phyloP scores from a whole-genome alignment of 2,113 vertebrate genomes.

The Casuarius casuarius region DNA sequence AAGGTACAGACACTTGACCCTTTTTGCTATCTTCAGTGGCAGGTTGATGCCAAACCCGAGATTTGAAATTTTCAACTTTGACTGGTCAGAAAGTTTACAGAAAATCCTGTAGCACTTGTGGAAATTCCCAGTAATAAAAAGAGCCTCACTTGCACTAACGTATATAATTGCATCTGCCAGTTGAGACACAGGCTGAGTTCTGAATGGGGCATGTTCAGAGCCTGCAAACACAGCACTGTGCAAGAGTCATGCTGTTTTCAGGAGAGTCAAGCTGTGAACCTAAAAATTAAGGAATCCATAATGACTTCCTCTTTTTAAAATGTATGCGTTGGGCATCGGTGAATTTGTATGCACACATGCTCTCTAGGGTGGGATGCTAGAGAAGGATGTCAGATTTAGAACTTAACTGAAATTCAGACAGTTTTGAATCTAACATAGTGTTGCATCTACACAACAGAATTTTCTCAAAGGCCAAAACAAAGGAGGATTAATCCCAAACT shows the following conservation, averaged over 20 bases:
- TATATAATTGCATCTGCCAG: no score
- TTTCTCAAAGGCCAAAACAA: not conserved
- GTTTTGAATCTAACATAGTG: not conserved
- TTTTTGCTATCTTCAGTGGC: no score
- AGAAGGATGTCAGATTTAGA: not conserved
- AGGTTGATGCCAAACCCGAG: no score
- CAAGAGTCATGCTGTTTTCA: not conserved
- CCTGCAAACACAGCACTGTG: not conserved
- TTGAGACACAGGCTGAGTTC: no score
- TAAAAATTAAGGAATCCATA: not conserved
- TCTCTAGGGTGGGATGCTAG: not conserved
- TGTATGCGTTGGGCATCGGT: not conserved
- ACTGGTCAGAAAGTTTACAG: no score
- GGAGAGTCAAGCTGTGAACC: not conserved
- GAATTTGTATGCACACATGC: not conserved
- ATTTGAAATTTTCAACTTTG: no score
- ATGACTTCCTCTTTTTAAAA: not conserved
- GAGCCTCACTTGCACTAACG: no score
- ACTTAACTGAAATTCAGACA: not conserved
- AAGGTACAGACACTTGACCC: no score
- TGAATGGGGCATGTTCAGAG: not conserved
- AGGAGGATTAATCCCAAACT: not conserved
- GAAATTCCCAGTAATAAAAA: no score
- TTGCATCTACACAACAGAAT: not conserved
- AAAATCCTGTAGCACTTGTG: no score